Conservation (phyloP, 2,797 vertebrate species). For the Bradypodion ventrale region DNA sequence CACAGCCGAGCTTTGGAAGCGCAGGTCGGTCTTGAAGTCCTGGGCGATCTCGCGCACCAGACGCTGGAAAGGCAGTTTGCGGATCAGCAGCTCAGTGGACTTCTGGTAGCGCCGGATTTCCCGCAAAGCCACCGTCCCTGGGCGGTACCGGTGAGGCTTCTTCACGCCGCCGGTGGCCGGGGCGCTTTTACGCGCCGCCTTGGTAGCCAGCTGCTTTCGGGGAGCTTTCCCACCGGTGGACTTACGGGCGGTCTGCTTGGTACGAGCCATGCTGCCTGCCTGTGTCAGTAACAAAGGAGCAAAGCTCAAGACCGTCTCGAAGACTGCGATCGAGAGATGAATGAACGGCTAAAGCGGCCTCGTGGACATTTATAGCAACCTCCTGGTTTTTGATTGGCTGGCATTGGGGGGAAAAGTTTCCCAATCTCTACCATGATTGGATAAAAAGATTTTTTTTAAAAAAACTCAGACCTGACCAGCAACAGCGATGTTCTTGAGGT, state of each 20-base stretch:
- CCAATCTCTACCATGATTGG: not conserved
- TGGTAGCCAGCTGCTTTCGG: conserved; percentile 88
- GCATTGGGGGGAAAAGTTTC: not conserved
- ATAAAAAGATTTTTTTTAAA: too few relatives aligned
- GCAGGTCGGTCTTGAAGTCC: conserved; percentile 29
- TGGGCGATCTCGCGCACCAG: conserved; percentile 28
- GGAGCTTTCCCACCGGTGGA: conserved; percentile 88
- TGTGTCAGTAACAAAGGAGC: too few relatives aligned
- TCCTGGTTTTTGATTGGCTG: conserved; percentile 1
- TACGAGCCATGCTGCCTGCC: not conserved
- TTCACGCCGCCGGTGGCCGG: conserved; percentile 89
- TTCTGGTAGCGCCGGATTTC: conserved; percentile 33
- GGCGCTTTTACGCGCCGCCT: conserved; percentile 87
- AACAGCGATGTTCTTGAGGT: too few relatives aligned
- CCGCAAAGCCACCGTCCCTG: conserved; percentile 75
- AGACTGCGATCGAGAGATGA: too few relatives aligned
- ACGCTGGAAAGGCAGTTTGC: conserved; percentile 28
- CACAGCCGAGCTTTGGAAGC: conserved; percentile 24
- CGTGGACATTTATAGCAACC: conserved; percentile 8
- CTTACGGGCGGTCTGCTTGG: conserved; percentile 15
- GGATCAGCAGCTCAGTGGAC: conserved; percentile 13
- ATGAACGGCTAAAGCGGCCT: fast-evolving
- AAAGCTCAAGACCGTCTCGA: too few relatives aligned
- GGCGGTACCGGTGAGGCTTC: conserved; percentile 86
- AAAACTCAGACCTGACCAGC: too few relatives aligned